These are phyloP conservation scores for Synanthedon tipuliformis DNA, from an alignment of 2,888 invertebrate genomes.

Conservation along the genomic window DNA sequence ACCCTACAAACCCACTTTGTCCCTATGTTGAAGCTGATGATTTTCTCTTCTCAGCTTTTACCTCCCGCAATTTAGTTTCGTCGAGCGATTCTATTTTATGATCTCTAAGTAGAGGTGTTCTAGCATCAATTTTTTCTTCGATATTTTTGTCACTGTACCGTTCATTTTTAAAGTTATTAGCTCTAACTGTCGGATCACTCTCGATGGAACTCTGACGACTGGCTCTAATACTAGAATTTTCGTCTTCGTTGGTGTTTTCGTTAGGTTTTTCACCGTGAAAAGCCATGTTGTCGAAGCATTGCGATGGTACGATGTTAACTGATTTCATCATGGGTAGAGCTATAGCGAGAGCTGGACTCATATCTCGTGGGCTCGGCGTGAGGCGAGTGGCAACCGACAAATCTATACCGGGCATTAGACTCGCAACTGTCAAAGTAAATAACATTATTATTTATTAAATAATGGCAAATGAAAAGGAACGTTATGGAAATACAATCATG, in stretches of 20 bases:
- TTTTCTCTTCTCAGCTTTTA: constrained; percentile 56
- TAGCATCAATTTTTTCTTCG: constrained; percentile 55
- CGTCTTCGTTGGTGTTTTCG: constrained; percentile 19
- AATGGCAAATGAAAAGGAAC: background rate
- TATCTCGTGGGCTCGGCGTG: constrained; percentile 75
- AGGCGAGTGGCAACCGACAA: constrained; percentile 74
- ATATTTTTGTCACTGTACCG: constrained; percentile 41
- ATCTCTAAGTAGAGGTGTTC: constrained; percentile 52
- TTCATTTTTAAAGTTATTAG: constrained; percentile 50
- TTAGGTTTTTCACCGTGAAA: constrained; percentile 45
- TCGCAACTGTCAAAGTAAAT: constrained; percentile 46
- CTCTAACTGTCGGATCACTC: constrained; percentile 46
- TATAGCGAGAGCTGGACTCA: constrained; percentile 73
- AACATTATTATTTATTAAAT: background rate
- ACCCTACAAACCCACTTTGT: background rate
- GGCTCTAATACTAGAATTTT: constrained; percentile 27
- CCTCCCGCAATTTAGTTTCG: constrained; percentile 55
- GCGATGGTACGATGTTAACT: constrained; percentile 57
- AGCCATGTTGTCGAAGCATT: constrained; percentile 65
- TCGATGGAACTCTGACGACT: constrained; percentile 47
- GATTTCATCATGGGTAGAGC: constrained; percentile 73
- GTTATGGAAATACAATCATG: constrained; percentile 16
- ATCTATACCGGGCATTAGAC: constrained; percentile 69
- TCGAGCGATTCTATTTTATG: constrained; percentile 64
- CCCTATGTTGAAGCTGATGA: constrained; percentile 62